A percentile compares a stretch with the other conserved stretches of the same genome.
These are phyloP conservation scores for Pristis pectinata DNA, from an alignment of 2,797 vertebrate species.

Conservation along the genomic window DNA sequence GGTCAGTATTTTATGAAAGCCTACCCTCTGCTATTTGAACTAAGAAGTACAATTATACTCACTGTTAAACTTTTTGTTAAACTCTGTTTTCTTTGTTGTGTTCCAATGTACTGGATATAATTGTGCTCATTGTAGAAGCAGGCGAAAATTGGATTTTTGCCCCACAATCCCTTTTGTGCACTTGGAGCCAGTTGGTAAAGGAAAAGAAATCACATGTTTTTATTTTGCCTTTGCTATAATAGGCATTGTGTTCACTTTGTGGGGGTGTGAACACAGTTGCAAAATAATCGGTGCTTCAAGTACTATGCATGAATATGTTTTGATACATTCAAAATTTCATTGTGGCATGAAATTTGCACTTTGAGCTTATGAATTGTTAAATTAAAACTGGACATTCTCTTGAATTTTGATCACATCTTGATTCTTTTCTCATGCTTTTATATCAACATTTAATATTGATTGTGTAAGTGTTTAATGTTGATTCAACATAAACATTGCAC, in stretches of 20 bases:
- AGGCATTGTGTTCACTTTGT: neutral
- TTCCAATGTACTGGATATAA: neutral
- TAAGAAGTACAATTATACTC: neutral
- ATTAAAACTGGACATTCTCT: neutral
- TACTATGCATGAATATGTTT: neutral
- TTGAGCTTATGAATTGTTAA: neutral
- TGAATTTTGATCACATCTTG: neutral
- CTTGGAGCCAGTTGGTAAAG: neutral
- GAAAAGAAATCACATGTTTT: neutral
- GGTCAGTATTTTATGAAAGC: neutral
- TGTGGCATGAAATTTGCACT: neutral
- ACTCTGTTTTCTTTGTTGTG: neutral
- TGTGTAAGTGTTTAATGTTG: neutral
- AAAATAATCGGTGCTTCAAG: neutral
- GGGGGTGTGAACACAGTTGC: neutral
- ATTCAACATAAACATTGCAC: neutral
- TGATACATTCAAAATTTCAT: neutral
- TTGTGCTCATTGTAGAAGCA: neutral
- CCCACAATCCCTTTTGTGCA: neutral
- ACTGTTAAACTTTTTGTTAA: neutral
- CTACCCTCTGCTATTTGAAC: neutral
- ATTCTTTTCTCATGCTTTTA: neutral
- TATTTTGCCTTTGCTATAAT: neutral
- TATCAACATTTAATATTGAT: neutral
- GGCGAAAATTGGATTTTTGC: neutral